A percentile compares a stretch with the other conserved stretches of the same genome.
phyloP scores from a whole-genome alignment of 2,113 vertebrate species.

The Eublepharis macularius region DNA sequence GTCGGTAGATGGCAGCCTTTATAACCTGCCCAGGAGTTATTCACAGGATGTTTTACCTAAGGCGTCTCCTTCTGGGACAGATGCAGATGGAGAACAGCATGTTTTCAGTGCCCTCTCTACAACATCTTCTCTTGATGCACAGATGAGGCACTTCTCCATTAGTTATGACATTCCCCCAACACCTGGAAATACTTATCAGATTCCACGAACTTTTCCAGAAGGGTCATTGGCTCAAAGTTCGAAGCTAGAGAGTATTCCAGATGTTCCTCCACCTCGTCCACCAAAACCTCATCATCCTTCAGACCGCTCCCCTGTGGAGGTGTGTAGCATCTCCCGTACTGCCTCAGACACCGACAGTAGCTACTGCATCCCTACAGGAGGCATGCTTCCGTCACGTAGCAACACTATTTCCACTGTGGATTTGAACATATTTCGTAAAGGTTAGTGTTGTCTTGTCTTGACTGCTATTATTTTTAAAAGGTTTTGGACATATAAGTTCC shows the following conservation, averaged over 20 bases:
- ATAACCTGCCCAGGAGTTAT: conserved; percentile 91
- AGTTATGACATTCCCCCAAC: conserved; percentile 96
- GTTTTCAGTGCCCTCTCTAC: conserved; percentile 85
- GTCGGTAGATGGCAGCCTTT: conserved; percentile 83
- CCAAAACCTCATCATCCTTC: conserved; percentile 89
- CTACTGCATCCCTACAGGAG: conserved; percentile 85
- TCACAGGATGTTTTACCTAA: conserved; percentile 94
- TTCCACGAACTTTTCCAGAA: conserved; percentile 85
- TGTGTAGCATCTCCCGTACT: conserved; percentile 78
- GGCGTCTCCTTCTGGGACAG: conserved; percentile 78
- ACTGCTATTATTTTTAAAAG: neutral
- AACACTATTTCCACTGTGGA: conserved; percentile 93
- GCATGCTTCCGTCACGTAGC: conserved; percentile 83
- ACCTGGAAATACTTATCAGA: conserved; percentile 90
- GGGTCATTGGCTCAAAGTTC: conserved; percentile 76
- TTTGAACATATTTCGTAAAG: conserved; percentile 87
- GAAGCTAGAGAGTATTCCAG: conserved; percentile 80
- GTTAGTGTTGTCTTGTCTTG: conserved; percentile 60
- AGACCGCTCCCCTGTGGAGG: conserved; percentile 92
- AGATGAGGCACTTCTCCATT: conserved; percentile 87
- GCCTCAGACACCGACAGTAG: conserved; percentile 89
- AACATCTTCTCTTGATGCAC: conserved; percentile 82
- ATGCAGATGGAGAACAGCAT: conserved; percentile 84
- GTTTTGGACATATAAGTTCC: neutral
- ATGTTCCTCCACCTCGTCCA: conserved; percentile 92